A percentile compares a stretch with the other conserved stretches of the same genome.
Evolutionary conservation across 2,797 vertebrate genomes (phyloP).

Genomic region (Menidia menidia): DNA sequence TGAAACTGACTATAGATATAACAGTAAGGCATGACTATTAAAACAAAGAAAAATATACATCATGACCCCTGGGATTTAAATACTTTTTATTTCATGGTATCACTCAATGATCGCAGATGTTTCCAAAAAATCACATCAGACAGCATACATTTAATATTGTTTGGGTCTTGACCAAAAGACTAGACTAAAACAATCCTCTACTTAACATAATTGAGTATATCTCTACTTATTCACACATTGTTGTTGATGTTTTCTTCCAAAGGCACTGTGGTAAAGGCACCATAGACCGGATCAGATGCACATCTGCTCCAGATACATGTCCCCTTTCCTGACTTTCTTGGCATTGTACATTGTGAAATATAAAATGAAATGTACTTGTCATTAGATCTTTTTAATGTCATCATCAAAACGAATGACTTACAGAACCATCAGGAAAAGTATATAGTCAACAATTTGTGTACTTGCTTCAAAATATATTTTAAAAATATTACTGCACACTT

Average conservation of each 20-base stretch:
- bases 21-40: too few relatives aligned
- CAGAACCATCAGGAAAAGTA: constrained; percentile 23
- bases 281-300: constrained; percentile 22
- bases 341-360: constrained; percentile 14
- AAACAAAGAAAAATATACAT: constrained; percentile 2
- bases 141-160: constrained; percentile 33
- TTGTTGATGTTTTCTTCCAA: constrained; percentile 18
- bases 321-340: constrained; percentile 13
- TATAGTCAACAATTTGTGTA: background rate
- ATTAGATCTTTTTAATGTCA: constrained; percentile 17
- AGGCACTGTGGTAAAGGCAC: constrained; percentile 63
- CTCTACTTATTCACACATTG: background rate
- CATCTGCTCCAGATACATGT: background rate
- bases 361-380: constrained; percentile 44
- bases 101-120: constrained; percentile 49
- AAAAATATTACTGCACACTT: constrained; percentile 26
- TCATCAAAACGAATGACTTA: constrained; percentile 20
- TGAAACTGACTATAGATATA: background rate
- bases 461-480: constrained; percentile 16
- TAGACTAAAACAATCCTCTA: constrained; percentile 1
- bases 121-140: constrained; percentile 37
- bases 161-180: constrained; percentile 15
- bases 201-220: background rate
- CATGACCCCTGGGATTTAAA: constrained; percentile 25
- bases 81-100: constrained; percentile 41